Evolutionary conservation across 2,888 invertebrate genomes (phyloP).

Genomic region (Hetaerina titia): DNA sequence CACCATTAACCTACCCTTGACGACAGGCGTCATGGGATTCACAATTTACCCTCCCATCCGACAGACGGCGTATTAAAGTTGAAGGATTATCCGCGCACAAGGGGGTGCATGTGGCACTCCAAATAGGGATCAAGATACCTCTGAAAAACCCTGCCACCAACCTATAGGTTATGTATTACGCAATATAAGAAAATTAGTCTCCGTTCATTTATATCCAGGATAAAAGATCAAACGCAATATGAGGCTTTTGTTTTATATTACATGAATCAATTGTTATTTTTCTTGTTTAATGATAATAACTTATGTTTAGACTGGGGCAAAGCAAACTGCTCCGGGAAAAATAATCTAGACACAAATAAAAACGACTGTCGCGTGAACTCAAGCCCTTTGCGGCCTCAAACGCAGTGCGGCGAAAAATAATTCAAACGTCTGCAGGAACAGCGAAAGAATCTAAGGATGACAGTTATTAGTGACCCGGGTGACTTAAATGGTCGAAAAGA

Average conservation of each 20-base stretch:
- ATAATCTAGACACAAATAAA: background rate
- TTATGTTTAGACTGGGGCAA: background rate
- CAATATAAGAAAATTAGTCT: background rate
- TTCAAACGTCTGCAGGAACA: background rate
- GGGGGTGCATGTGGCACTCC: no score
- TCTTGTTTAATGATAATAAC: background rate
- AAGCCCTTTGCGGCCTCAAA: background rate
- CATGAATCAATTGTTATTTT: background rate
- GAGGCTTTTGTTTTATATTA: background rate
- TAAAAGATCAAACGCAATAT: background rate
- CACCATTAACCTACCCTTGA: no score
- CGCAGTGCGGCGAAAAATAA: background rate
- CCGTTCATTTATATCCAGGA: background rate
- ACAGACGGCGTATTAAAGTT: no score
- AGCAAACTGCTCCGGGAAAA: no score
- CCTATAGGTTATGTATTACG: no score
- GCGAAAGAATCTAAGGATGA: background rate
- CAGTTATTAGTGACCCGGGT: background rate
- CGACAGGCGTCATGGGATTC: no score
- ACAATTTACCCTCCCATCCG: no score
- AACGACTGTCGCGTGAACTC: background rate
- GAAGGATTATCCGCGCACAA: no score
- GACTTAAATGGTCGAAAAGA: background rate
- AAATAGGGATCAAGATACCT: no score
- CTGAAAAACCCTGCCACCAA: no score